Base-by-base conservation (phyloP, 2,113 vertebrate species). In the Lepisosteus oculatus region DNA sequence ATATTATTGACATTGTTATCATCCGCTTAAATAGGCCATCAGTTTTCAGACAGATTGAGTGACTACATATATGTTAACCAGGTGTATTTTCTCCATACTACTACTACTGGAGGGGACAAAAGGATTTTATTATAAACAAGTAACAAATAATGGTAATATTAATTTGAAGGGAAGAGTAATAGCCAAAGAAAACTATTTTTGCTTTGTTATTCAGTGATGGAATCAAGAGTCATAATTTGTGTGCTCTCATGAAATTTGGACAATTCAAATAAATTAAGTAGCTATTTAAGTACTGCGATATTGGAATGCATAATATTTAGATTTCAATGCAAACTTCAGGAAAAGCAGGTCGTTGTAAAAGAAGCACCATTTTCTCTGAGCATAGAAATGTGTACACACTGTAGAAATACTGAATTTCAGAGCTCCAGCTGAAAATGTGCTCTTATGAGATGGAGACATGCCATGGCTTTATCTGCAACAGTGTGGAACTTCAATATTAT, bases 1-100 rank as follows among this genome's bases (percentile, higher is more conserved):
- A 81, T 74, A 86, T 85, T 88, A 88, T 88, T 86, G 83, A 63
- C 72, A 74, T 74, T 41, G 42, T 61, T 65, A 56, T 59, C 64
- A 70, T 63, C 70, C 15, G 55, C 44, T 17, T 65, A 65, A 72
- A 65, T 44, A 56, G 61, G 17, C 45, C 13, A 6, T 66, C 47
- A 51, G 47, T 51, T 9, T 9, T 66, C 14, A 43, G 14, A 66
- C 43, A 41, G 43, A 66, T 66, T 66, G 62, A 12, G 42, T 64
- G 11, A 64, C 62, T 66, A 29, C 29, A 29, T 47, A 15, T 66
- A 14, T 66, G 29, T 66, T 66, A 15, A n/a, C 64, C 64, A 66
- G 43, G 64, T 41, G 69, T 29, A 12, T 63, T 61, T 43, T 64
- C 43, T 64, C 62, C 62, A 8, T 43, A 64, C 62, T 64, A 29